A percentile compares a stretch with the other conserved stretches of the same genome.
Evolutionary conservation across 2,113 vertebrate species (phyloP).

Genomic region (Austrofundulus limnaeus): DNA sequence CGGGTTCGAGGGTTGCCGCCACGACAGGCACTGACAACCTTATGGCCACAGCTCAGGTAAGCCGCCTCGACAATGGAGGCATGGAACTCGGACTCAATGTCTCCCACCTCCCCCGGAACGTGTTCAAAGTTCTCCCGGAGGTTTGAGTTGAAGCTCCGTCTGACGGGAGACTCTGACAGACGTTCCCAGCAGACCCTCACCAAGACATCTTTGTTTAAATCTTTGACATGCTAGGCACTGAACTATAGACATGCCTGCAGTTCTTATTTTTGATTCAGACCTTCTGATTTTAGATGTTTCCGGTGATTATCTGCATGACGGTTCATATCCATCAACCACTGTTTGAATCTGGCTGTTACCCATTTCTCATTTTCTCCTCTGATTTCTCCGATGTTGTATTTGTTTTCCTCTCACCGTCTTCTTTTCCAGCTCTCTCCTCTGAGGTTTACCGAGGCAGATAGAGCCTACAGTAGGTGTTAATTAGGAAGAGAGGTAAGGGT

Average conservation of each 20-base stretch:
- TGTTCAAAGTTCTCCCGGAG: too few relatives aligned
- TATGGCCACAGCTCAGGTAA: too few relatives aligned
- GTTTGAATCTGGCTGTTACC: constrained; percentile 18
- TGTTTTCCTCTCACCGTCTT: constrained; percentile 38
- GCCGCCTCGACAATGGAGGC: too few relatives aligned
- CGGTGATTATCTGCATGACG: not conserved
- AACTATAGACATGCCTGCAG: not conserved
- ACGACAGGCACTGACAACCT: too few relatives aligned
- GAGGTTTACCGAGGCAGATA: constrained; percentile 58
- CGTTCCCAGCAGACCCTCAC: too few relatives aligned
- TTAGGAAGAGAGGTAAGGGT: constrained; percentile 59
- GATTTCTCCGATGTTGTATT: constrained; percentile 44
- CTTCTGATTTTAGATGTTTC: constrained; percentile 21
- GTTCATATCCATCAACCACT: not conserved
- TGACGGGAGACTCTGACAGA: too few relatives aligned
- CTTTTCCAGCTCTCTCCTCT: constrained; percentile 53
- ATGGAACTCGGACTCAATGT: too few relatives aligned
- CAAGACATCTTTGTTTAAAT: too few relatives aligned
- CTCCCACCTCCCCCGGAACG: too few relatives aligned
- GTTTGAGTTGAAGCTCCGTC: too few relatives aligned
- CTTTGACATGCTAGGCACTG: too few relatives aligned
- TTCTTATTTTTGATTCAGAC: constrained; percentile 23
- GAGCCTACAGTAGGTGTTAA: constrained; percentile 62
- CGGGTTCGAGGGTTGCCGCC: too few relatives aligned
- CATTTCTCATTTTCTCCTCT: constrained; percentile 21